Base-by-base conservation (phyloP, 2,797 vertebrate species). In the Peromyscus eremicus region DNA sequence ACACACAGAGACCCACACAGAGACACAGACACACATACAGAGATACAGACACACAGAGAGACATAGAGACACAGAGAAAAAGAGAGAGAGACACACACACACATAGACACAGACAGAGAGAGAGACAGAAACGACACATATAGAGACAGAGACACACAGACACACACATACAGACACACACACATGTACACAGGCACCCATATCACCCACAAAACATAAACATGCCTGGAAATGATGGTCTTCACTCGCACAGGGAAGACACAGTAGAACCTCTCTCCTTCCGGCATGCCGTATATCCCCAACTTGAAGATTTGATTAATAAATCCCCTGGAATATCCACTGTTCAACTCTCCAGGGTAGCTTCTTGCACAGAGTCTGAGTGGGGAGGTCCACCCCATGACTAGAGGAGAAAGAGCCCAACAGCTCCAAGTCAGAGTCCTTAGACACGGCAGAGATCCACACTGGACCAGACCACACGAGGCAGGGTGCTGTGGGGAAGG, bases 381-480 rank as follows among this genome's bases (percentile, higher is more conserved):
- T 21, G 1, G 0, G 32, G 52, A 52, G 55, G 43, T 2, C 17
- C 21, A 21, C 9, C 60, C 79, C 27, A 1, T 0, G 87, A n/a
- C 37, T 27, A 40, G 14, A 23, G 76, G 77, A 57, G 46, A 82
- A 40, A 81, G 90, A 77, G 5, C 19, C 9, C 0, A 0, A 19
- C 8, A 23, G 19, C 55, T 68, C 34, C 17, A 27, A 23, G 14
- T 46, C 14, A 0, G 14, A 11, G 11, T 29, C 32, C 32, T 11
- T 0, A 0, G 89, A 23, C 32, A 6, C 5, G 9, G 21, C 8
- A 2, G 17, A n/a, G 32, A 4, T 0, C 10, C 34, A 14, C 6
- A 0, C 16, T 29, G 8, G 29, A 32, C 21, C 0, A 0, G 55
- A 6, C 0, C 27, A 6, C 19, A 0, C 0, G 0, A 5, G 32